Evolutionary conservation across 2,888 invertebrate species (phyloP).

Genomic region (Eutolmus rufibarbis): DNA sequence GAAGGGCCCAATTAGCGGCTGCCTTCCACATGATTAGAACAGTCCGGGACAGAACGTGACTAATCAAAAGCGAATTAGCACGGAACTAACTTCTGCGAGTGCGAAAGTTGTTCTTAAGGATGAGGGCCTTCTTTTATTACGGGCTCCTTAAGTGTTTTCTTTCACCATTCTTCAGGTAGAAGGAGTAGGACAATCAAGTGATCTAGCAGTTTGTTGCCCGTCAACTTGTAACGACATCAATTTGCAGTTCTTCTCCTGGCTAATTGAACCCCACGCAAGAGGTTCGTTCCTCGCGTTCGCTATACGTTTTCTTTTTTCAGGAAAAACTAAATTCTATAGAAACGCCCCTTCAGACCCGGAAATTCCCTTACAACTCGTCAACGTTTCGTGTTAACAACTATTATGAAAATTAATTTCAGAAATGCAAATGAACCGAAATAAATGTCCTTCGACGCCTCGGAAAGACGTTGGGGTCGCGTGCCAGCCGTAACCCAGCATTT

Average conservation of each 20-base stretch:
- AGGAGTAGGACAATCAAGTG: neutral
- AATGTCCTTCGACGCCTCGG: slow-evolving; percentile 10
- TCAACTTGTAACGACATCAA: neutral
- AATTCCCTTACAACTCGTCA: neutral
- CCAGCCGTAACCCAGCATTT: neutral
- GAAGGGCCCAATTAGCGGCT: neutral
- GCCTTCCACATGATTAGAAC: neutral
- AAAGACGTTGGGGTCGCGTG: neutral
- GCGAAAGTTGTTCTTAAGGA: neutral
- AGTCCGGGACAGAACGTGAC: neutral
- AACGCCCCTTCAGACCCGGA: neutral
- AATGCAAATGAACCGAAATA: slow-evolving; percentile 27
- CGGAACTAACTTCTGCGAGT: neutral
- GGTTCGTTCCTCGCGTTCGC: neutral
- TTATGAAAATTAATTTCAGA: slow-evolving; percentile 31
- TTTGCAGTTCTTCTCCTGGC: neutral
- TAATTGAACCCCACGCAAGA: neutral
- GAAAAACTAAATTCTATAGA: neutral
- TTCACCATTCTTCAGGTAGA: neutral
- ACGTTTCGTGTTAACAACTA: slow-evolving; percentile 32
- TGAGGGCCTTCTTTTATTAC: neutral
- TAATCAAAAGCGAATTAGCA: slow-evolving; percentile 29
- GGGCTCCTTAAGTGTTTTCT: neutral
- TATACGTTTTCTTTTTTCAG: neutral
- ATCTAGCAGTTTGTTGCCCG: neutral